These are phyloP conservation scores for Eueremaeus valkanovi DNA, from an alignment of 2,888 invertebrate genomes.

Conservation along the genomic window DNA sequence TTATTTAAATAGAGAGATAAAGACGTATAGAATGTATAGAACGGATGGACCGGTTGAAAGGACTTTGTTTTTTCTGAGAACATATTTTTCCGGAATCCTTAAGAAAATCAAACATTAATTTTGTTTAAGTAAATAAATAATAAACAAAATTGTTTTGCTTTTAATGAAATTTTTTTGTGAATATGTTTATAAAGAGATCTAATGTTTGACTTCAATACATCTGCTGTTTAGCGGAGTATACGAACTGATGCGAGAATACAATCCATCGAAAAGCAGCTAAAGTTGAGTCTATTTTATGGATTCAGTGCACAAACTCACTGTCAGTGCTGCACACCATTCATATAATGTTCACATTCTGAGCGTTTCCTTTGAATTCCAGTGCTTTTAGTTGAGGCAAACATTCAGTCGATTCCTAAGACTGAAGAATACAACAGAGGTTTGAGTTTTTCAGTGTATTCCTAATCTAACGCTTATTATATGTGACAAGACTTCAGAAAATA, in stretches of 20 bases:
- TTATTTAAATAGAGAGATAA: no score
- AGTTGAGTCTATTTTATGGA: neutral
- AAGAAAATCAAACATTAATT: no score
- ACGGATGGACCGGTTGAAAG: no score
- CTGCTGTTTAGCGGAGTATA: neutral
- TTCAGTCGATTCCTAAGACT: neutral
- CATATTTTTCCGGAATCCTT: no score
- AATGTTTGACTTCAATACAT: no score
- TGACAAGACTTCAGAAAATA: neutral
- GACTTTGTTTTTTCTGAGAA: no score
- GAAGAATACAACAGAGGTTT: neutral
- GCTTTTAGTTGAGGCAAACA: neutral
- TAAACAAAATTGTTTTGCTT: no score
- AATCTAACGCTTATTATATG: neutral
- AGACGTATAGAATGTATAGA: no score
- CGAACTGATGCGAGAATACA: neutral
- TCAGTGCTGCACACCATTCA: neutral
- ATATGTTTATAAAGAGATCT: no score
- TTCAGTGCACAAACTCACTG: conserved; percentile 9
- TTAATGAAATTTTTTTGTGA: no score
- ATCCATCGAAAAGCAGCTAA: neutral
- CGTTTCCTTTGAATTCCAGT: neutral
- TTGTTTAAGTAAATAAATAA: no score
- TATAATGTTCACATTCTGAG: neutral
- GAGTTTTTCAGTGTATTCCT: neutral